These are phyloP conservation scores for Struthidea cinerea DNA, from an alignment of 2,113 vertebrate genomes.

Conservation along the genomic window DNA sequence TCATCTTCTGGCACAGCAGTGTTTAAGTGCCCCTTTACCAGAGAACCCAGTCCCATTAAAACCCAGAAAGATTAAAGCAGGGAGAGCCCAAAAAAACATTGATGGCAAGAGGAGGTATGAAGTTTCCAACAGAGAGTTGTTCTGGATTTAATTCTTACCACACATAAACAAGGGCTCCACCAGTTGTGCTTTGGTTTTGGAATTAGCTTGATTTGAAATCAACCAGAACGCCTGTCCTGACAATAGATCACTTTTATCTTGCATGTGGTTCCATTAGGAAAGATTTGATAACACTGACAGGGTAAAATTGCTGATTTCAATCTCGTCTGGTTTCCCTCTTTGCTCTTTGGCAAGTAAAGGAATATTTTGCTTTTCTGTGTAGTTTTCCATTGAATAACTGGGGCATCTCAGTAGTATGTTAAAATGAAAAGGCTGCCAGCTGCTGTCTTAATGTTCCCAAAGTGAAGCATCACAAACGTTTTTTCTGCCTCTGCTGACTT, in stretches of 20 bases:
- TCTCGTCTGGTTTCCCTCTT: slow-evolving; percentile 29
- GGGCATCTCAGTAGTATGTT: not conserved
- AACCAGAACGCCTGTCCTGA: slow-evolving; percentile 29
- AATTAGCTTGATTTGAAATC: slow-evolving; percentile 17
- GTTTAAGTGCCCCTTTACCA: not conserved
- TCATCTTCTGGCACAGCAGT: not conserved
- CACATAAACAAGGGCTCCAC: not conserved
- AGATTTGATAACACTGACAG: slow-evolving; percentile 29
- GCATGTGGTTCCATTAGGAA: slow-evolving; percentile 11
- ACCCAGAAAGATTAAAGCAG: not conserved
- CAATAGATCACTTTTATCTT: slow-evolving; percentile 10
- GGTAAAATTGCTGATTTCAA: slow-evolving; percentile 4
- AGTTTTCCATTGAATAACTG: slow-evolving; percentile 1
- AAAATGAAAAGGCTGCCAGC: not conserved
- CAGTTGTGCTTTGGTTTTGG: not conserved
- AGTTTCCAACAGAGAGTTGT: not conserved
- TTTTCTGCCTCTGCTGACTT: not conserved
- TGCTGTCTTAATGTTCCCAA: not conserved
- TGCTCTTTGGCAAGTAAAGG: not conserved
- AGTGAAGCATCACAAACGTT: not conserved
- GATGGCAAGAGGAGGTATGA: not conserved
- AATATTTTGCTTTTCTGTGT: not conserved
- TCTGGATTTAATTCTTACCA: not conserved
- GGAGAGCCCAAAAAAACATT: not conserved
- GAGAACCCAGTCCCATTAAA: not conserved